phyloP scores from a whole-genome alignment of 37 sponge, comb jelly and placozoan species.

The Aplysina aerophoba region DNA sequence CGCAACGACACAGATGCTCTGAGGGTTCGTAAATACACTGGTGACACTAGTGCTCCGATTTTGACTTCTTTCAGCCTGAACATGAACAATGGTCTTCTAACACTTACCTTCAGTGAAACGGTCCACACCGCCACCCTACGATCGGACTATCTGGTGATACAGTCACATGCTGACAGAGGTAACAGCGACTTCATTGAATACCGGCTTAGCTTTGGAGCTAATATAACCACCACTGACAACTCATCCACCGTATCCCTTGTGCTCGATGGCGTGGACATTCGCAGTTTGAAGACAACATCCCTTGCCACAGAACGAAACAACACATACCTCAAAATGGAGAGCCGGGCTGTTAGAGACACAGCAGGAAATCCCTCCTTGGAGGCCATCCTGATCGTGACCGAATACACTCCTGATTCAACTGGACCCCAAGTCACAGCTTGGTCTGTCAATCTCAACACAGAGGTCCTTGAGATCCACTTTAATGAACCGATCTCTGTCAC shows the following conservation, averaged over 20 bases:
- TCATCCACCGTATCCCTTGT: conserved; percentile 56
- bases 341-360: conserved; percentile 65
- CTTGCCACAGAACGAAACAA: conserved; percentile 76
- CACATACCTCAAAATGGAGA: conserved; percentile 67
- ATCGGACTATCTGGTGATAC: conserved; percentile 53
- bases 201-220: conserved; percentile 27
- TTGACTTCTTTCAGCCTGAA: conserved; percentile 71
- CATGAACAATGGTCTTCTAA: conserved; percentile 74
- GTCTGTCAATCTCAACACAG: conserved; percentile 71
- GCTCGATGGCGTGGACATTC: conserved; percentile 65
- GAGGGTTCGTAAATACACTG: conserved; percentile 23
- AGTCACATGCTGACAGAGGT: conserved; percentile 36
- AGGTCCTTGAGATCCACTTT: conserved; percentile 68
- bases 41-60: conserved; percentile 64
- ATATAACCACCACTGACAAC: conserved; percentile 19
- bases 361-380: conserved; percentile 54
- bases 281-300: conserved; percentile 70
- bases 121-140: conserved; percentile 61
- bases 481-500: conserved; percentile 78
- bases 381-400: conserved; percentile 41
- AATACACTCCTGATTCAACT: conserved; percentile 71
- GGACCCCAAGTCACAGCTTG: conserved; percentile 64
- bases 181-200: conserved; percentile 34
- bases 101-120: conserved; percentile 84
- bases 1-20: conserved; percentile 41